Percentiles rank a stretch among this genome's conserved stretches.
These are phyloP conservation scores for Poecile atricapillus DNA, from an alignment of 2,113 vertebrate genomes.

Conservation along the genomic window DNA sequence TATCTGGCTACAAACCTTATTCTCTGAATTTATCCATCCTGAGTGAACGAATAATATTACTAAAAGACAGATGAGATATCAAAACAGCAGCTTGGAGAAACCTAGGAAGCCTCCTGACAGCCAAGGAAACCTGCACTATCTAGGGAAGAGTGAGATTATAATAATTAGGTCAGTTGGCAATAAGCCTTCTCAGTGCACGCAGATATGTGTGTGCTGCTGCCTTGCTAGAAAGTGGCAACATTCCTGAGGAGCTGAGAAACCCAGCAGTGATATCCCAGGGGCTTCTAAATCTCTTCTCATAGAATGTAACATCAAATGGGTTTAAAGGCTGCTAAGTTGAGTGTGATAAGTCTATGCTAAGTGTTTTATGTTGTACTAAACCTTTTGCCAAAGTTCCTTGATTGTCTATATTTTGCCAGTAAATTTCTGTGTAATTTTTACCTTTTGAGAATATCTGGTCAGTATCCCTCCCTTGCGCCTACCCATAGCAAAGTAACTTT, in stretches of 20 bases:
- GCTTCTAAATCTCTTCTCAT: neutral
- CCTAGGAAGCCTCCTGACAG: neutral
- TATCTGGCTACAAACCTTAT: neutral
- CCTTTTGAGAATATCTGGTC: neutral
- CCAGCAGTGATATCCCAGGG: neutral
- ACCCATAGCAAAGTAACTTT: neutral
- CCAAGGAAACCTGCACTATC: neutral
- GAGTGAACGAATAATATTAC: accelerated
- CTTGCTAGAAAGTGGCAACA: neutral
- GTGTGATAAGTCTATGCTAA: neutral
- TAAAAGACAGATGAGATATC: neutral
- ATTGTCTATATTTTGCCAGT: neutral
- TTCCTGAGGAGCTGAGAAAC: neutral
- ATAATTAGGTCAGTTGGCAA: slow-evolving; percentile 7
- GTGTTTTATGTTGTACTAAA: too few species aligned
- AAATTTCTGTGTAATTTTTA: neutral
- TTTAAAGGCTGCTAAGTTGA: neutral
- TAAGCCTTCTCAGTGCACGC: neutral
- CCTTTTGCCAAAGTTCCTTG: neutral
- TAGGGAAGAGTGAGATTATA: neutral
- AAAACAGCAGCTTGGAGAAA: neutral
- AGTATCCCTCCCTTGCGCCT: neutral
- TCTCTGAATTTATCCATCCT: neutral
- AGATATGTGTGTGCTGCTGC: neutral
- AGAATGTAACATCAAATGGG: neutral